These are phyloP conservation scores for Polypedilum pembai DNA, from an alignment of 1,140 invertebrate genomes.

Conservation along the genomic window DNA sequence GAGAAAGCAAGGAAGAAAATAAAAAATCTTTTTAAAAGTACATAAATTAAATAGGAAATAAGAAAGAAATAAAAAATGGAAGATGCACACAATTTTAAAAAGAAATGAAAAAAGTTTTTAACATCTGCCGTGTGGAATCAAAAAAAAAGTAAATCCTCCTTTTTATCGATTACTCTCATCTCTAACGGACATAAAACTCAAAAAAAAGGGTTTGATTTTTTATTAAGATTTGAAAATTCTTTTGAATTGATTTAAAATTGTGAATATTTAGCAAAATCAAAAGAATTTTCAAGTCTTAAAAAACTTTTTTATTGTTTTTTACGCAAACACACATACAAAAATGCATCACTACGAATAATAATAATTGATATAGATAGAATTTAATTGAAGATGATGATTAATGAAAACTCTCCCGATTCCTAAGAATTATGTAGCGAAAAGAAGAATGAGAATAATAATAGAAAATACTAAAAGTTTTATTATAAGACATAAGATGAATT, in stretches of 20 bases:
- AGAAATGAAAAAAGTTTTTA: background rate
- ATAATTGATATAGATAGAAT: conserved; percentile 18
- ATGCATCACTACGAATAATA: background rate
- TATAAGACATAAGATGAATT: background rate
- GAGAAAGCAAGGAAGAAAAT: too few relatives aligned
- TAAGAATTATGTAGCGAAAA: conserved; percentile 7
- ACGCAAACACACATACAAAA: too few relatives aligned
- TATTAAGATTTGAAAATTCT: too few relatives aligned
- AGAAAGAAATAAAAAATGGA: too few relatives aligned
- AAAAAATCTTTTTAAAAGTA: too few relatives aligned
- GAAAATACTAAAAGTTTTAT: background rate
- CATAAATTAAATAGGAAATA: too few relatives aligned
- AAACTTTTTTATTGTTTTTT: background rate
- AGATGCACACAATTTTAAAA: too few relatives aligned
- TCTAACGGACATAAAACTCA: background rate
- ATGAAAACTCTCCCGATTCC: background rate
- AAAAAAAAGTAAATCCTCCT: too few relatives aligned
- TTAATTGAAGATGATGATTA: background rate
- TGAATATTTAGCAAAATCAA: background rate
- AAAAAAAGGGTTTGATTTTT: too few relatives aligned
- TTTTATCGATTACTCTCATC: background rate
- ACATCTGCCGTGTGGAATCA: background rate
- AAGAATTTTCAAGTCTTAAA: background rate
- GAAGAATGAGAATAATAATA: background rate
- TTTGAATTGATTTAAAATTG: too few relatives aligned